Conservation (phyloP, 1,140 invertebrate genomes). For the Liolophura sinensis region DNA sequence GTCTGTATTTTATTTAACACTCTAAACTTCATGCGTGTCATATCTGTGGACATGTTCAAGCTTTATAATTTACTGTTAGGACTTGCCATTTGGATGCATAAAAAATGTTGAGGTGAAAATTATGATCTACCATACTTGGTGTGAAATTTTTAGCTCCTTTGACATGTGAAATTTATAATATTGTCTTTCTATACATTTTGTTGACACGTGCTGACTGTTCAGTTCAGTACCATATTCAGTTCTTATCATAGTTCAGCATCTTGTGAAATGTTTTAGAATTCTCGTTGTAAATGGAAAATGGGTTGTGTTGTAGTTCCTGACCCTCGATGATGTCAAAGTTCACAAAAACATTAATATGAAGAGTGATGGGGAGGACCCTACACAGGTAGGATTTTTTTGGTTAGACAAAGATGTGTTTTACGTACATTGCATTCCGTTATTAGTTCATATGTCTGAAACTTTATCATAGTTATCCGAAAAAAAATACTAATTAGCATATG, state of each 20-base stretch:
- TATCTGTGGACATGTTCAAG: too few species aligned
- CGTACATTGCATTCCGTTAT: background rate
- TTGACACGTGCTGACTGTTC: too few species aligned
- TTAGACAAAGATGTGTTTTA: background rate
- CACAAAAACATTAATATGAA: conserved; percentile 36
- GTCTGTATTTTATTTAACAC: background rate
- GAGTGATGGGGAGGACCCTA: conserved; percentile 20
- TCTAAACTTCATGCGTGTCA: too few species aligned
- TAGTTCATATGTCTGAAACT: background rate
- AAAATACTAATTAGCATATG: background rate
- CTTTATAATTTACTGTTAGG: too few species aligned
- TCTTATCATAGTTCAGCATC: too few species aligned
- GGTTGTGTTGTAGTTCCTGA: conserved; percentile 42
- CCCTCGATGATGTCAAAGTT: conserved; percentile 46
- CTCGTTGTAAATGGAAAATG: background rate
- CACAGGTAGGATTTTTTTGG: conserved; percentile 3
- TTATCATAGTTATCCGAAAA: background rate
- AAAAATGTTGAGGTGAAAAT: background rate
- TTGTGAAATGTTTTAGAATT: background rate
- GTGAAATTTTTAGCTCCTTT: background rate
- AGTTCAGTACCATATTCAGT: too few species aligned
- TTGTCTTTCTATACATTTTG: too few species aligned
- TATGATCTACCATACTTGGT: background rate
- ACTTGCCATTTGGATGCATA: background rate
- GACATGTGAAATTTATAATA: too few species aligned